Evolutionary conservation across 2,797 vertebrate species (phyloP), one percentile per base, ranked within the genome.

Genomic region (Lophius americanus): DNA sequence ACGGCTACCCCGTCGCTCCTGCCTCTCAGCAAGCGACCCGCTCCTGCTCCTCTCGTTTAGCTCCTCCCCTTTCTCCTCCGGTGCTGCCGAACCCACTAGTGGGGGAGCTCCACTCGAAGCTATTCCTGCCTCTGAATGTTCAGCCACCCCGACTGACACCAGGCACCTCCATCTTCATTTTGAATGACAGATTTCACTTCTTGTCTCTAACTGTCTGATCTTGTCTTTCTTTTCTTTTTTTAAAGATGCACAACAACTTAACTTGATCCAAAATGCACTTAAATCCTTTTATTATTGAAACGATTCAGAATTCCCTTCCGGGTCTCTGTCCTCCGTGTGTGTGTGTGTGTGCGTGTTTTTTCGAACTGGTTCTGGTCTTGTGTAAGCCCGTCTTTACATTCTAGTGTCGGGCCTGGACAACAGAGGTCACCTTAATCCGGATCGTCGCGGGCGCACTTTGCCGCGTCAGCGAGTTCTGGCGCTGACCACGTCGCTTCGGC

Each of bases 241-340:
- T 49, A 50, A 60, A 63, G 11, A 72, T 43, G 50, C 46, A 64
- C 62, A 46, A 57, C 66, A 23, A 73, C 76, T 59, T 51, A 37
- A 47, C 70, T 75, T 71, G 51, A 81, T 65, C 57, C 62, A 62
- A 81, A 80, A 87, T 78, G 82, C 85, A 88, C 87, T 90, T 85
- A 83, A 75, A 76, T 66, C 67, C 42, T 37, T 48, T 33, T 53
- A 54, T 69, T 73, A 54, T 60, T 60, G 55, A 81, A 75, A 41
- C 52, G 49, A 48, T 74, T 71, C 3, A 43, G 60, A 52, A 14
- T 78, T 70, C 71, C 11, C 62, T 39, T 51, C 65, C 3, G 10
- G 49, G 53, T 63, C 47, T 67, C 47, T 60, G 46, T 68, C 50
- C 39, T 55, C 53, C 68, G 47, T 11, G 55, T 39, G 62, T 51